phyloP scores from a whole-genome alignment of 2,113 vertebrate genomes.

The Gnathonemus echidnorhynchus region DNA sequence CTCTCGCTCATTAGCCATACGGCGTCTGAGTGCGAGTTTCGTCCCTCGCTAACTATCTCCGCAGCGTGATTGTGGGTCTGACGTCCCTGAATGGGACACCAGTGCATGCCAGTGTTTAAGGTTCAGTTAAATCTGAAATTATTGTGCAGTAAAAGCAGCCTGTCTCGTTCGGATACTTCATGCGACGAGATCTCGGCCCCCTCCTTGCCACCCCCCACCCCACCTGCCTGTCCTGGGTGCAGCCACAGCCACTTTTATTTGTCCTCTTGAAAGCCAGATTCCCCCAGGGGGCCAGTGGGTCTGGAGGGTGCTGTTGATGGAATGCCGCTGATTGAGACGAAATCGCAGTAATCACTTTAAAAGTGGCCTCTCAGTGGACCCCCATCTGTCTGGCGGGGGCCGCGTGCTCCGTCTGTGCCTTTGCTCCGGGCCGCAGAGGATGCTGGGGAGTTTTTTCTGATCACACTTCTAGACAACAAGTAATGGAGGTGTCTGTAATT shows the following conservation, averaged over 20 bases:
- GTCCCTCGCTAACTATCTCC: neutral
- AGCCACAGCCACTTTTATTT: neutral
- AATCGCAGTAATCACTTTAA: neutral
- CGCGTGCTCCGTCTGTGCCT: neutral
- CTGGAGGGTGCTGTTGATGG: neutral
- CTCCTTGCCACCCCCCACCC: neutral
- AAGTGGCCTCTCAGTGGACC: neutral
- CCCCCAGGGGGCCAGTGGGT: neutral
- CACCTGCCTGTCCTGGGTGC: neutral
- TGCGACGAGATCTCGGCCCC: neutral
- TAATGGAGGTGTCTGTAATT: neutral
- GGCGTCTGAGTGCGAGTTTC: neutral
- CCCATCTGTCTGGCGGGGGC: neutral
- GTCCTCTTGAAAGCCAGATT: neutral
- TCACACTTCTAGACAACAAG: neutral
- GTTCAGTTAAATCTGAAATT: neutral
- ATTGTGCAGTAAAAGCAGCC: neutral
- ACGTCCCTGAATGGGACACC: neutral
- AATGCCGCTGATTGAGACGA: neutral
- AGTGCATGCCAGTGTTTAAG: neutral
- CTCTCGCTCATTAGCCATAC: neutral
- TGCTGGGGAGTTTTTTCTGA: neutral
- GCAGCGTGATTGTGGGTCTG: neutral
- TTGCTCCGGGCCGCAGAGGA: neutral
- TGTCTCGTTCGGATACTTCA: neutral